These are phyloP conservation scores for Falco biarmicus DNA, from an alignment of 2,797 vertebrate genomes.

Conservation along the genomic window DNA sequence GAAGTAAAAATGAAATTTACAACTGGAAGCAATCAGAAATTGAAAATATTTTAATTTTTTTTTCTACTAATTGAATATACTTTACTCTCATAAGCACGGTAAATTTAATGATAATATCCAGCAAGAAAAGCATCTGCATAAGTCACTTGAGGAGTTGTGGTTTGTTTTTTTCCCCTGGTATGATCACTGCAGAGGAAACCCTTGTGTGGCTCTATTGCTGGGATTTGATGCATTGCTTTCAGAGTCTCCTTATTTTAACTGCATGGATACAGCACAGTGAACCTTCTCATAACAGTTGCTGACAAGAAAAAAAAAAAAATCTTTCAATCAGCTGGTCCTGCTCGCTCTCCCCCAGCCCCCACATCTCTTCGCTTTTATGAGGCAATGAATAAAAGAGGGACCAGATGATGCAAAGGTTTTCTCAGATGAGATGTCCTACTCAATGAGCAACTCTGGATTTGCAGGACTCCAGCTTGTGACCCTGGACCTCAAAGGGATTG, in stretches of 20 bases:
- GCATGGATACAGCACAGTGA: conserved; percentile 10
- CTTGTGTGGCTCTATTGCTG: neutral
- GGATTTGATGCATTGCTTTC: conserved; percentile 48
- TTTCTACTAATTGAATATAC: neutral
- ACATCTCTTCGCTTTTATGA: conserved; percentile 31
- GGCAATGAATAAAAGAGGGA: conserved; percentile 19
- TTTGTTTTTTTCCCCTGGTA: neutral
- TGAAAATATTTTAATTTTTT: neutral
- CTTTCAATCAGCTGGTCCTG: conserved; percentile 5
- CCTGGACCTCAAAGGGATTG: neutral
- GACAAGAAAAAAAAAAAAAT: conserved; percentile 9
- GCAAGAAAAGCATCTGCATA: neutral
- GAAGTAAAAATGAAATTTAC: conserved; percentile 17
- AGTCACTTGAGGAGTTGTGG: neutral
- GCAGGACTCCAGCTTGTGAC: accelerated
- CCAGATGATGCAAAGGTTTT: conserved; percentile 9
- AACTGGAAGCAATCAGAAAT: neutral
- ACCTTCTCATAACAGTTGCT: conserved; percentile 41
- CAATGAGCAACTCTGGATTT: neutral
- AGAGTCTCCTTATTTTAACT: conserved; percentile 41
- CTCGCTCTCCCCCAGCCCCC: neutral
- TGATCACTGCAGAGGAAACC: neutral
- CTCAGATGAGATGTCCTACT: neutral
- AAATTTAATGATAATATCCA: neutral
- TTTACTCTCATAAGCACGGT: neutral